Base-by-base conservation (phyloP, 2,888 invertebrate genomes). In the Diarsia dahlii region DNA sequence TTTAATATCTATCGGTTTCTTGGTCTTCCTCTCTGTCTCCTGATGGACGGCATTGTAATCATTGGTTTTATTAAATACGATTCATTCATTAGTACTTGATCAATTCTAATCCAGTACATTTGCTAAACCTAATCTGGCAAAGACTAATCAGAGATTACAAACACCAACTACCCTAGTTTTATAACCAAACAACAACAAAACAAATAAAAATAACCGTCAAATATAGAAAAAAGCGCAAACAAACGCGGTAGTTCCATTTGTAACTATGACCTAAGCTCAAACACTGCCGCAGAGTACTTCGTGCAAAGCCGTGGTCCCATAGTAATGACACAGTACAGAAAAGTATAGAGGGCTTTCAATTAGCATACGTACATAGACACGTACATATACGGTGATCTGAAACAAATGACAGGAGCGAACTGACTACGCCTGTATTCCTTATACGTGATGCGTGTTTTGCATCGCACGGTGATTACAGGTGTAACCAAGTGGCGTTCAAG, bases 211-310 rank as follows among this genome's bases (percentile, higher is more conserved):
- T 69, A 81, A 69, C 62, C 60, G 20, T 69, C 45, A 71, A 76
- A 71, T 54, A 60, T 20, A 50, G 77, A 56, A 80, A 71, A 81
- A 84, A 78, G 69, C 39, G 54, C 13, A 60, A 52, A 69, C 73
- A 78, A 78, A 70, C 77, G 69, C 58, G 60, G 76, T 64, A 84
- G 71, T 85, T 85, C 83, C 85, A 81, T 87, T 82, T 83, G 84
- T 81, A 76, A 78, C 75, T 85, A 81, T 86, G 80, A 84, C 88
- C 80, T 80, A 67, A 77, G 77, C 67, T 74, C 77, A 81, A 87
- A 87, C 81, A 87, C 69, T 74, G 74, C 69, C 56, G 13, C 56
- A 12, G 68, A 73, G 82, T 83, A 83, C 82, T 85, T 84, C 56
- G 62, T 15, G 3, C 39, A 85, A 81, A 54, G 85, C 77, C 54